Evolutionary conservation across 2,888 invertebrate species (phyloP), one percentile per base, ranked within the genome.

Genomic region (Xanthia togata): DNA sequence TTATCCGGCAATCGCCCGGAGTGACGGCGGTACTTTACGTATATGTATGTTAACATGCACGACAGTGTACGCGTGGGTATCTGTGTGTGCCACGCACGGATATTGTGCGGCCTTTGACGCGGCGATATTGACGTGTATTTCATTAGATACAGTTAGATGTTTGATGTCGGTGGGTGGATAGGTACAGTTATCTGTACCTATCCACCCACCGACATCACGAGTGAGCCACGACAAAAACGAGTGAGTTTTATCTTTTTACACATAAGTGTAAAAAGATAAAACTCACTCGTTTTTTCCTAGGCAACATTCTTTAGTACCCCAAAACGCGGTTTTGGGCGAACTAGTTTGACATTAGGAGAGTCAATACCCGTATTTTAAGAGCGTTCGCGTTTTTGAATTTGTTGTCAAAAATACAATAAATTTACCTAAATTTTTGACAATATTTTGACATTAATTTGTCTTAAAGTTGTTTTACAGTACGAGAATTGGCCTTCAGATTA

Each of bases 1-100:
- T 93, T 92, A 94, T 92, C 93, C 93, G 93, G 91, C 89, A 91
- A 93, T 93, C 89, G 92, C 93, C 93, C 88, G 89, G 90, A 89
- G 90, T 85, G 85, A 79, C 72, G 83, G 86, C 78, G 88, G 89
- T 89, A 88, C 87, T 89, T 87, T 76, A 89, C 88, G 83, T 73
- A 59, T 62, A 55, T 53, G n/a, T 59, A 38, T 44, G 31, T 78
- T 60, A 69, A 44, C 53, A 85, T 87, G 85, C 76, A 77, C 64
- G 78, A 47, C 77, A 83, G 85, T 76, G 70, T 70, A 71, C 79
- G 31, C 31, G 59, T 73, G 31, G 23, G 11, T 64, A 11, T 69
- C 74, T 83, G 86, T 79, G 77, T 75, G 69, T 72, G 76, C 80
- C 79, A 82, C 77, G 81, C 79, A 73, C 85, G 82, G 85, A 89